Percentiles rank a stretch among this genome's conserved stretches.
These are phyloP conservation scores for Gnathonemus echidnorhynchus DNA, from an alignment of 2,113 vertebrate genomes.

Conservation along the genomic window DNA sequence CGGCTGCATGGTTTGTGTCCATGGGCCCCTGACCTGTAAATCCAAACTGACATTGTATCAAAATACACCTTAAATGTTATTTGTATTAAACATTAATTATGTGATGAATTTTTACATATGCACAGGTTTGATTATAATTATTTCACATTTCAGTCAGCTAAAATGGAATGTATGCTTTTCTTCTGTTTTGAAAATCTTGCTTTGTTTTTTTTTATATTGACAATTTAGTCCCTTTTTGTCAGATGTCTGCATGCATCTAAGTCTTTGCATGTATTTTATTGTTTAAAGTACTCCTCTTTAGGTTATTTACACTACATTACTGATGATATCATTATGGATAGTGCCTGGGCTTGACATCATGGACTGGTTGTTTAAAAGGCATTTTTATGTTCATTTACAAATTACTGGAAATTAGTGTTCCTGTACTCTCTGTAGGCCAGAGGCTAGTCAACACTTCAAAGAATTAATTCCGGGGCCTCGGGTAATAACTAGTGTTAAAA, in stretches of 20 bases:
- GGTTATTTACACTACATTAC: neutral
- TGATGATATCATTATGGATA: neutral
- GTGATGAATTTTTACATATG: neutral
- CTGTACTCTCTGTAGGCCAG: neutral
- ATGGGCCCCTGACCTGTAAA: neutral
- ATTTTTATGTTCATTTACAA: neutral
- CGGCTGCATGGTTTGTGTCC: neutral
- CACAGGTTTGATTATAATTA: neutral
- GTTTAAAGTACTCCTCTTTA: neutral
- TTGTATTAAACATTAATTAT: neutral
- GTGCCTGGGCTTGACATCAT: constrained; percentile 1
- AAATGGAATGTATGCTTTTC: neutral
- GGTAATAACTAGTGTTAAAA: neutral
- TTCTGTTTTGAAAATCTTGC: neutral
- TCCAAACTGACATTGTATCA: neutral
- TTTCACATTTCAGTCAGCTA: neutral
- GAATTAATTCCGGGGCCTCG: neutral
- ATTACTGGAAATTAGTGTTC: constrained; percentile 12
- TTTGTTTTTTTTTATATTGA: neutral
- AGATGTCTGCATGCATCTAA: neutral
- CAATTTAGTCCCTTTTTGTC: neutral
- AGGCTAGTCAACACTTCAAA: constrained; percentile 8
- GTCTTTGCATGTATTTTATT: neutral
- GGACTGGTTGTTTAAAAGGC: neutral
- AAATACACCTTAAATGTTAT: neutral